Evolutionary conservation across 1,140 invertebrate genomes (phyloP).

Genomic region (Bombus turneri): DNA sequence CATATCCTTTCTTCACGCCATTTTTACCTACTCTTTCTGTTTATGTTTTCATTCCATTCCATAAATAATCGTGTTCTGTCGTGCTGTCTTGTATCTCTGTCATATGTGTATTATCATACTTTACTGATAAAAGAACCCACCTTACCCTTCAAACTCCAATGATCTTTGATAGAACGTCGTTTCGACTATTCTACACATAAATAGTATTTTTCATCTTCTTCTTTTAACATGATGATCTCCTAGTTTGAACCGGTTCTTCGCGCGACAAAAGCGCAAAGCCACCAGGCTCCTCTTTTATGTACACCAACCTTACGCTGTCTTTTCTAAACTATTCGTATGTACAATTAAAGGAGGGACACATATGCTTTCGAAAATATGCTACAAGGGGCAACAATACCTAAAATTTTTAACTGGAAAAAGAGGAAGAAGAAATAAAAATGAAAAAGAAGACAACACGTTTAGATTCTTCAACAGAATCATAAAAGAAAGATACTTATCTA

Average conservation of each 20-base stretch:
- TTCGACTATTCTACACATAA: constrained; percentile 71
- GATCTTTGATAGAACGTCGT: constrained; percentile 71
- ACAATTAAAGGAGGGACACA: constrained; percentile 65
- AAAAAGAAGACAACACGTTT: neutral
- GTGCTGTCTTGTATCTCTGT: constrained; percentile 68
- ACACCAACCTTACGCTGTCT: constrained; percentile 67
- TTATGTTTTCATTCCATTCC: neutral
- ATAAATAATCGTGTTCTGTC: constrained; percentile 69
- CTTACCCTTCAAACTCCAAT: constrained; percentile 37
- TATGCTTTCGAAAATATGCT: constrained; percentile 53
- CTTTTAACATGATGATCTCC: constrained; percentile 62
- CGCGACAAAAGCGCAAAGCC: constrained; percentile 44
- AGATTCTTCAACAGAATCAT: neutral
- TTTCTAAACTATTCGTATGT: constrained; percentile 68
- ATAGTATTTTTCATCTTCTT: constrained; percentile 58
- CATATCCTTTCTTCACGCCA: constrained; percentile 43
- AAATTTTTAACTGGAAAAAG: neutral
- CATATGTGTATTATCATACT: constrained; percentile 52
- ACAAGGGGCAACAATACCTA: constrained; percentile 27
- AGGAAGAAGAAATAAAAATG: neutral
- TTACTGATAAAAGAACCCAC: constrained; percentile 64
- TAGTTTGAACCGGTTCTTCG: constrained; percentile 24
- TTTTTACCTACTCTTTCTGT: neutral
- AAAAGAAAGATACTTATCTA: neutral
- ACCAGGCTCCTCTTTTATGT: constrained; percentile 63